Evolutionary conservation across 2,888 invertebrate genomes (phyloP).

Genomic region (Steromphala cineraria): DNA sequence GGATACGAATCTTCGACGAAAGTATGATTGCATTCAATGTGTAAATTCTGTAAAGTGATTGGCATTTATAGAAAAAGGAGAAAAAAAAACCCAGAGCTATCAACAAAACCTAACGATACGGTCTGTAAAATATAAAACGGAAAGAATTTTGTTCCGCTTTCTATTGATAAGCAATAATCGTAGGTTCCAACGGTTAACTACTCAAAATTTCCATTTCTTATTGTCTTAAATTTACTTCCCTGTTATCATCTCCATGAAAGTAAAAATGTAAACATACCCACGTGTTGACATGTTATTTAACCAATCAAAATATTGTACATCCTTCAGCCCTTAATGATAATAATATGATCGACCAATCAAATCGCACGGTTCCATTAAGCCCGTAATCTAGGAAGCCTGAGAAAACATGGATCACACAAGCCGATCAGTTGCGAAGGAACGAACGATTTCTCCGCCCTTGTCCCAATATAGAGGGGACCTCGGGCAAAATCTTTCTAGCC

Average conservation of each 20-base stretch:
- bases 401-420: conserved; percentile 21
- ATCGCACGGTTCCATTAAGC: background rate
- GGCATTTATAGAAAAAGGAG: no score
- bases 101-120: no score
- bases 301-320: background rate
- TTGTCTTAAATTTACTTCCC: background rate
- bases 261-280: conserved; percentile 6
- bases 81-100: no score
- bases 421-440: background rate
- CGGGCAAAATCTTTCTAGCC: background rate
- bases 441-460: background rate
- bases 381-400: conserved; percentile 4
- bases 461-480: background rate
- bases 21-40: no score
- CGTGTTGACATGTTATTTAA: background rate
- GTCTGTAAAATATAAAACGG: no score
- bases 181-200: no score
- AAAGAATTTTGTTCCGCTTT: no score
- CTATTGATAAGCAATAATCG: no score
- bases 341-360: conserved; percentile 8
- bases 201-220: no score
- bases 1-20: no score
- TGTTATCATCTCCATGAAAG: background rate
- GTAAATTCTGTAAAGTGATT: no score
- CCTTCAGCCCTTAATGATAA: background rate